Base-by-base conservation (phyloP, 2,113 vertebrate genomes). In the Aspidoscelis tigris region DNA sequence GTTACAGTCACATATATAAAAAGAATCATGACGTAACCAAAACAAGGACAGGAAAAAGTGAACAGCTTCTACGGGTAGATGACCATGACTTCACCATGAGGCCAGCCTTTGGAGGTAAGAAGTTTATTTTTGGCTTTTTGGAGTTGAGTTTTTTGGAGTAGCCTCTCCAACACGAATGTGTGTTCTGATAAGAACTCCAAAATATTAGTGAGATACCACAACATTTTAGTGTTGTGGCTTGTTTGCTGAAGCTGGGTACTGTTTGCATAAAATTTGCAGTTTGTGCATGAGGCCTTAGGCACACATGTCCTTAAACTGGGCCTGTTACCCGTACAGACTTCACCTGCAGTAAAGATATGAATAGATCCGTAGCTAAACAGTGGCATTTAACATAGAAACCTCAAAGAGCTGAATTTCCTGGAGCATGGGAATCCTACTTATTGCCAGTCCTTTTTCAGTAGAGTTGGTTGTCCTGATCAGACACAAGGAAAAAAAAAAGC, bases 41-140 rank as follows among this genome's bases (percentile, higher is more conserved):
- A 95, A 85, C 90, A n/a, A 86, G 81, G 76, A 96, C 91, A 83
- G 93, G 96, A 88, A 98, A 97, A 93, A 96, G 95, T 0, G 97
- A 95, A 79, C 97, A 97, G 24, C 97, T 99, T 6, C 97, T 99
- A 82, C 94, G 96, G 64, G 97, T 99, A 0, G 96, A 99, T 0
- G 97, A 98, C 20, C 98, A 99, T 0, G 98, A 99, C 90, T 99
- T 99, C 92, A 97, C 96, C 92, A 98, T 99, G 98, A 95, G 98
- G 82, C 98, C 98, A 0, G 98, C 97, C 69, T 99, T 99, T 61
- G 98, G 97, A 97, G 98, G 98, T 99, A 94, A 92, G 94, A 78
- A n/a, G 5, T 12, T 9, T 66, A 7, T 0, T 0, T 0, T 65
- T 88, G 22, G 24, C 33, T 85, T 76, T 5, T 0, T 50, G 21